A percentile compares a stretch with the other conserved stretches of the same genome.
phyloP scores from a whole-genome alignment of 2,113 vertebrate genomes.

The Mobula hypostoma region DNA sequence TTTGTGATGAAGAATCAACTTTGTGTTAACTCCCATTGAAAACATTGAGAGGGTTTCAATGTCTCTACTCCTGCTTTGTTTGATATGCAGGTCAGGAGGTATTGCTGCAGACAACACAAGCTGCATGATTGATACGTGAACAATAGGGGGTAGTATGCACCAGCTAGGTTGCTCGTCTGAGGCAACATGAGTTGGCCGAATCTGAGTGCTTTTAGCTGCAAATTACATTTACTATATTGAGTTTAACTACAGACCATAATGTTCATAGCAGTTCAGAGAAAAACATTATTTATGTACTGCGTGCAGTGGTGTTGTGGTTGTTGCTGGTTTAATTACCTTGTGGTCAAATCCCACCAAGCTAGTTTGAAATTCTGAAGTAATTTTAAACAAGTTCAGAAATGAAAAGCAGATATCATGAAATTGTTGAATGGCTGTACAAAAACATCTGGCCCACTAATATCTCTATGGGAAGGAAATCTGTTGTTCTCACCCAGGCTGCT shows the following conservation, averaged over 20 bases:
- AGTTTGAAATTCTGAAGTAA: not conserved
- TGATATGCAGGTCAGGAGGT: not conserved
- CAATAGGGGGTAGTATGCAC: constrained; percentile 28
- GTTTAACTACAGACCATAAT: not conserved
- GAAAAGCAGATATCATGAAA: not conserved
- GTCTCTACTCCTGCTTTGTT: not conserved
- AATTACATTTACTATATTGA: not conserved
- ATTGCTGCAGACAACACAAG: not conserved
- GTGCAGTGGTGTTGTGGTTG: not conserved
- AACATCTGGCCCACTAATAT: not conserved
- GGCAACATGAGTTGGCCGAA: not conserved
- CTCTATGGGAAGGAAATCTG: not conserved
- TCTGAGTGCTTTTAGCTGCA: not conserved
- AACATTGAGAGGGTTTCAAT: not conserved
- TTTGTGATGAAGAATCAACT: not conserved
- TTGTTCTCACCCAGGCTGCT: not conserved
- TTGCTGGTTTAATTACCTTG: not conserved
- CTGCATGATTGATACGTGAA: not conserved
- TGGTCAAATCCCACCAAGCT: not conserved
- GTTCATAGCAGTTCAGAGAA: not conserved
- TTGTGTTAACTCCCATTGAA: not conserved
- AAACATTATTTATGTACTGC: not conserved
- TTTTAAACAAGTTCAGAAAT: not conserved
- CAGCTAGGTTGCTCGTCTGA: not conserved
- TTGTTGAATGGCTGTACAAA: not conserved